phyloP scores from a whole-genome alignment of 2,888 invertebrate genomes.

The Caenorhabditis sp. region DNA sequence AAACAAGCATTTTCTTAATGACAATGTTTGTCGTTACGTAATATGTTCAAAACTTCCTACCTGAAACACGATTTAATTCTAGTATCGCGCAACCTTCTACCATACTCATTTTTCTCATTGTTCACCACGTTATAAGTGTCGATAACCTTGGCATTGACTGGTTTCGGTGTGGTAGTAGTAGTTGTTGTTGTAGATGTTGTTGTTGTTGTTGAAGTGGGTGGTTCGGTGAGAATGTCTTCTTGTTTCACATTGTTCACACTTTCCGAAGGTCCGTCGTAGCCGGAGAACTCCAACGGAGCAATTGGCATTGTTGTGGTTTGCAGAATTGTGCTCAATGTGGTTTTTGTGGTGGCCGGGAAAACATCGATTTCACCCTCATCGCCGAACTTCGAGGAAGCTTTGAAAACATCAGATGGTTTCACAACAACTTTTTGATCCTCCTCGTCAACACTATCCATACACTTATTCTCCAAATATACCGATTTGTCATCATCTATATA shows the following conservation, averaged over 20 bases:
- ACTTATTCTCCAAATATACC: conserved; percentile 54
- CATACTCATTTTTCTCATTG: conserved; percentile 38
- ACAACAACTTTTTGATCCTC: conserved; percentile 29
- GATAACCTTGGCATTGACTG: conserved; percentile 33
- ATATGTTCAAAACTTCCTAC: too few relatives aligned
- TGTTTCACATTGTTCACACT: conserved; percentile 30
- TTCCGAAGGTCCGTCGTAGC: conserved; percentile 49
- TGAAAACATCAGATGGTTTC: conserved; percentile 35
- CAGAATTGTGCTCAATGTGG: not conserved
- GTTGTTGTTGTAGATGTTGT: conserved; percentile 27
- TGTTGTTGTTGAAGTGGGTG: conserved; percentile 24
- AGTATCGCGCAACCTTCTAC: conserved; percentile 44
- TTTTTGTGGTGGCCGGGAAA: not conserved
- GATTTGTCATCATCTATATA: conserved; percentile 59
- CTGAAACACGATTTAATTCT: conserved; percentile 46
- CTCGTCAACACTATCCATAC: conserved; percentile 28
- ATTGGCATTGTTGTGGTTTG: not conserved
- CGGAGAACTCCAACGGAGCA: conserved; percentile 33
- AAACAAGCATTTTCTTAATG: too few relatives aligned
- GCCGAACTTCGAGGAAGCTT: conserved; percentile 30
- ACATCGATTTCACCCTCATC: not conserved
- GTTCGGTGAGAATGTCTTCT: conserved; percentile 21
- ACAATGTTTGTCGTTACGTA: too few relatives aligned
- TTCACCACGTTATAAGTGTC: conserved; percentile 46
- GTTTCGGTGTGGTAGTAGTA: conserved; percentile 19